Evolutionary conservation across 2,797 vertebrate species (phyloP).

Genomic region (Sandelia bainsii): DNA sequence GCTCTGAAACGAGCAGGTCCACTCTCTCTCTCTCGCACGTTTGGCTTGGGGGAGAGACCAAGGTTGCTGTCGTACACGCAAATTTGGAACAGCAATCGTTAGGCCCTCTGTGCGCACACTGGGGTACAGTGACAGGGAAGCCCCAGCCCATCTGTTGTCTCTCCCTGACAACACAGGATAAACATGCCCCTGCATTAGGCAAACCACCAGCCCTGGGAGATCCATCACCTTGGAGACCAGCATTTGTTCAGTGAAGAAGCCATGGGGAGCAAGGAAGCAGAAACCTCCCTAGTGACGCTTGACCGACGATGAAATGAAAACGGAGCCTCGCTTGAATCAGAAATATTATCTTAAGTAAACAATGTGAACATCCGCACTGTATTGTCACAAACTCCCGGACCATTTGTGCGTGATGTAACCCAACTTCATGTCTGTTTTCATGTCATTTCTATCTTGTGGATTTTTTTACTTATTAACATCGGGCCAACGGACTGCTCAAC

Average conservation of each 20-base stretch:
- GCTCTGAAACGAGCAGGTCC: conserved; percentile 30
- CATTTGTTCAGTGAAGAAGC: conserved; percentile 43
- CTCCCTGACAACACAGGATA: conserved; percentile 60
- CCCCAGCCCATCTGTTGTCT: conserved; percentile 49
- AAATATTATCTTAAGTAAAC: conserved; percentile 3
- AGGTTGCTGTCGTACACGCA: conserved; percentile 23
- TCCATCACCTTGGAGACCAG: conserved; percentile 72
- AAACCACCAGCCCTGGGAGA: conserved; percentile 52
- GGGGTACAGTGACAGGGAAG: conserved; percentile 47
- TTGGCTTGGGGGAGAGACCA: conserved; percentile 27
- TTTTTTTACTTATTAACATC: conserved; percentile 10
- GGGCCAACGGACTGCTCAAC: background rate
- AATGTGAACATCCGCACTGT: conserved; percentile 14
- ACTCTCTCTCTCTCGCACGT: conserved; percentile 19
- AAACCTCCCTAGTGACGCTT: conserved; percentile 53
- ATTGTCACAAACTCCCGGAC: conserved; percentile 1
- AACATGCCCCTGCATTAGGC: conserved; percentile 43
- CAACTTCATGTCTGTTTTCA: background rate
- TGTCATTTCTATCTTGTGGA: conserved; percentile 9
- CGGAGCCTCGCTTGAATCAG: conserved; percentile 16
- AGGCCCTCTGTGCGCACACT: conserved; percentile 16
- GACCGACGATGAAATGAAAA: conserved; percentile 30
- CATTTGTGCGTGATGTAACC: conserved; percentile 1
- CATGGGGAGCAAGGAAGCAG: conserved; percentile 27
- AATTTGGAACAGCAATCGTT: conserved; percentile 8